Evolutionary conservation across 2,888 invertebrate genomes (phyloP), one percentile per base, ranked within the genome.

Genomic region (Cancer borealis): DNA sequence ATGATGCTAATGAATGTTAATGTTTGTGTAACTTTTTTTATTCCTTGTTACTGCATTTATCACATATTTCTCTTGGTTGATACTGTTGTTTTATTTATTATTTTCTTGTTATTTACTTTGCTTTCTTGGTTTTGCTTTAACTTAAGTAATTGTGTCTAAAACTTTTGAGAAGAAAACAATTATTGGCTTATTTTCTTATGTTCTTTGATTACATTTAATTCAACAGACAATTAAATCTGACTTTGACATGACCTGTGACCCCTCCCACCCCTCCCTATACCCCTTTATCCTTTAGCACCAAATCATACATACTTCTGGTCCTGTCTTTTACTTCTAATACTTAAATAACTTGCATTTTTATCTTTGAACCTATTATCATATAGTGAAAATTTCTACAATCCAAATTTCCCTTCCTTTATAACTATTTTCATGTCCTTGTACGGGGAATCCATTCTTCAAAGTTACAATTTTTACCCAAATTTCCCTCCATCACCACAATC

Each of bases 181-280:
- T 66, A 6, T n/a, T n/a, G 21, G 6, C 66, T 66, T 66, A 0
- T n/a, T 66, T n/a, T 0, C 66, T 66, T n/a, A n/a, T n/a, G 66
- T 66, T n/a, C 1, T 54, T n/a, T 66, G 21, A 66, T n/a, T 66
- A n/a, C n/a, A 66, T 79, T 10, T 73, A n/a, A 73, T 73, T n/a
- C n/a, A 73, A n/a, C 3, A n/a, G 79, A 30, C 30, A 6, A 1
- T 79, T 79, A 8, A 79, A 30, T 79, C 3, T 30, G 30, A 30
- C 79, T 79, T 10, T 79, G 79, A 79, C 79, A 79, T 79, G 79
- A 79, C 79, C n/a, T 73, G 30, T 79, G 79, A 79, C 30, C 30
- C 30, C 30, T 30, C 12, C 26, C 10, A 8, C 30, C 30, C 79
- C 10, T 30, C 79, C 30, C 79, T 79, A 10, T 26, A 79, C 2